These are phyloP conservation scores for Globia sparganii DNA, from an alignment of 2,888 invertebrate genomes.

Conservation along the genomic window DNA sequence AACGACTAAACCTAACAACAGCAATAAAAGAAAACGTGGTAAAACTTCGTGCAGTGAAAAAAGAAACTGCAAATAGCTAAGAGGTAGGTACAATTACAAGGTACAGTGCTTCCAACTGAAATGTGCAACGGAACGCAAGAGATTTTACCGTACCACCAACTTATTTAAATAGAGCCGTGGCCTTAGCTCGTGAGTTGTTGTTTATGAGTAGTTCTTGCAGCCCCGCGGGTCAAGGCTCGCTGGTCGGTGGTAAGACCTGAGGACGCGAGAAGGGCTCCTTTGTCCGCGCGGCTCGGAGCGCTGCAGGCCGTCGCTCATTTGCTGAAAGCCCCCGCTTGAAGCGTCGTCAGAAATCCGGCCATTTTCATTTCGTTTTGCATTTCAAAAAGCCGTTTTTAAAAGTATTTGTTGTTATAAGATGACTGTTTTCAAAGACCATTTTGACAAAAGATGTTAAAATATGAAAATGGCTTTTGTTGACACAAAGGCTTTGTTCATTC, in stretches of 20 bases:
- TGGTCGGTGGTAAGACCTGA: slow-evolving; percentile 67
- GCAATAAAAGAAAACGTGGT: slow-evolving; percentile 51
- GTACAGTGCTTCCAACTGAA: slow-evolving; percentile 70
- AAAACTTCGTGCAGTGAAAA: slow-evolving; percentile 48
- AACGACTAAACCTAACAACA: slow-evolving; percentile 44
- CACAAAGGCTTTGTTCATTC: slow-evolving; percentile 18
- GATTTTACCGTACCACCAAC: slow-evolving; percentile 67
- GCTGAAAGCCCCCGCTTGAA: slow-evolving; percentile 83
- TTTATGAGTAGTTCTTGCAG: slow-evolving; percentile 65
- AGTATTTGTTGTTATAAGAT: slow-evolving; percentile 20
- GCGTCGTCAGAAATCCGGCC: slow-evolving; percentile 81
- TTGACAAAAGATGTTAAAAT: slow-evolving; percentile 4
- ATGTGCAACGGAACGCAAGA: slow-evolving; percentile 73
- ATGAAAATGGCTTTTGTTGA: slow-evolving; percentile 27
- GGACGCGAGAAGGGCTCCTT: slow-evolving; percentile 79
- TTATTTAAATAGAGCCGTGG: slow-evolving; percentile 72
- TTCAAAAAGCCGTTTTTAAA: slow-evolving; percentile 70
- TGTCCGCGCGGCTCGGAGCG: slow-evolving; percentile 74
- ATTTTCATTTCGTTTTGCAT: slow-evolving; percentile 76
- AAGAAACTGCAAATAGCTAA: slow-evolving; percentile 57
- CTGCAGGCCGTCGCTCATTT: slow-evolving; percentile 84
- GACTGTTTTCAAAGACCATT: slow-evolving; percentile 10
- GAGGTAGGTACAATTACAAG: slow-evolving; percentile 53
- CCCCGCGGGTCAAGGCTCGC: slow-evolving; percentile 43
- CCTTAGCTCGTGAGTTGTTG: slow-evolving; percentile 66